Conservation (phyloP, 2,888 invertebrate genomes). For the Latrodectus elegans region DNA sequence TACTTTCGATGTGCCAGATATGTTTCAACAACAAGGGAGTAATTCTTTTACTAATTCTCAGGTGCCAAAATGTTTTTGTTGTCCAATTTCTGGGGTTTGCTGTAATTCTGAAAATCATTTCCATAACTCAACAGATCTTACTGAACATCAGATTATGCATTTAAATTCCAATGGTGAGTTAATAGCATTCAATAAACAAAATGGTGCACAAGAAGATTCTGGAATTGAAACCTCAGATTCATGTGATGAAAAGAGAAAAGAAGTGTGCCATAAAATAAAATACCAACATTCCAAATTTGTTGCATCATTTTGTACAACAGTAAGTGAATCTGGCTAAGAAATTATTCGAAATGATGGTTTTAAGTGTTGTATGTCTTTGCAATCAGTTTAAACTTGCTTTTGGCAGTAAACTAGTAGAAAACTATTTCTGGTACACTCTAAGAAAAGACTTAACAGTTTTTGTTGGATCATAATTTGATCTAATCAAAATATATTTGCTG, state of each 20-base stretch:
- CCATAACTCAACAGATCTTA: background rate
- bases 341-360: background rate
- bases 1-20: background rate
- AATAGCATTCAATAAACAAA: conserved; percentile 28
- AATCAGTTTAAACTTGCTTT: too few relatives aligned
- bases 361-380: too few relatives aligned
- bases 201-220: conserved; percentile 73
- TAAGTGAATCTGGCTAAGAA: background rate
- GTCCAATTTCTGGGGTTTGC: conserved; percentile 26
- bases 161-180: background rate
- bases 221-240: conserved; percentile 76
- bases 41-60: conserved; percentile 3
- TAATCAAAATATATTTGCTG: too few relatives aligned
- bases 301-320: conserved; percentile 4
- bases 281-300: conserved; percentile 68
- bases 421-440: too few relatives aligned
- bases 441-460: too few relatives aligned
- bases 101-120: background rate
- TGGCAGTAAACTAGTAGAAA: too few relatives aligned
- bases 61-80: conserved; percentile 23
- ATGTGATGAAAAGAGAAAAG: conserved; percentile 74
- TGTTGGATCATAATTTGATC: too few relatives aligned
- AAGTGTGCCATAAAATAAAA: conserved; percentile 51
- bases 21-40: background rate
- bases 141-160: background rate